Conservation (phyloP, 2,113 vertebrate species). For the Pollachius pollachius region DNA sequence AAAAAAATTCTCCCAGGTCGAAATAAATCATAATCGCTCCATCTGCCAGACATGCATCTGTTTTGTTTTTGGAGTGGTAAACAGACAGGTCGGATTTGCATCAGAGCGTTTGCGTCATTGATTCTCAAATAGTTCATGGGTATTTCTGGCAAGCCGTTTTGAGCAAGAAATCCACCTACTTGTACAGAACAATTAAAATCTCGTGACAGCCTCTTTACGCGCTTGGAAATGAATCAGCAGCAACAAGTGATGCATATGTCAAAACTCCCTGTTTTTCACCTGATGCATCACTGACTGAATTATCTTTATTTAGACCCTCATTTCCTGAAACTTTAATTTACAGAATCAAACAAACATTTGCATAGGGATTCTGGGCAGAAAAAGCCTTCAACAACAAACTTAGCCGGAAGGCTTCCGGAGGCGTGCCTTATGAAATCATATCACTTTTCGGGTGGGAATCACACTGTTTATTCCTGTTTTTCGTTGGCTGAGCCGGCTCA, state of each 20-base stretch:
- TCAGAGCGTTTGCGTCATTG: no score
- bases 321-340: background rate
- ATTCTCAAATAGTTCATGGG: no score
- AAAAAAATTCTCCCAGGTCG: no score
- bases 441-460: no score
- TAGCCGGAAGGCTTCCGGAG: no score
- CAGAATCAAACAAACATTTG: background rate
- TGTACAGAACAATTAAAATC: conserved; percentile 13
- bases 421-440: no score
- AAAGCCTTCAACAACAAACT: background rate
- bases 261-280: background rate
- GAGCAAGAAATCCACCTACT: background rate
- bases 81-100: no score
- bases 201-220: background rate
- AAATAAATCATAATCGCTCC: no score
- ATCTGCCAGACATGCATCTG: no score
- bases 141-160: no score
- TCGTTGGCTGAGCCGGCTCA: background rate
- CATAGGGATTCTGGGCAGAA: background rate
- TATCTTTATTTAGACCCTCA: background rate
- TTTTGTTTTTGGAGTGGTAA: no score
- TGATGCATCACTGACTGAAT: background rate
- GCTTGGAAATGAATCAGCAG: background rate
- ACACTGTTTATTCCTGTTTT: no score
- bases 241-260: background rate